Evolutionary conservation across 2,888 invertebrate genomes (phyloP), one percentile per base, ranked within the genome.

Genomic region (Drosophila sordidapex): DNA sequence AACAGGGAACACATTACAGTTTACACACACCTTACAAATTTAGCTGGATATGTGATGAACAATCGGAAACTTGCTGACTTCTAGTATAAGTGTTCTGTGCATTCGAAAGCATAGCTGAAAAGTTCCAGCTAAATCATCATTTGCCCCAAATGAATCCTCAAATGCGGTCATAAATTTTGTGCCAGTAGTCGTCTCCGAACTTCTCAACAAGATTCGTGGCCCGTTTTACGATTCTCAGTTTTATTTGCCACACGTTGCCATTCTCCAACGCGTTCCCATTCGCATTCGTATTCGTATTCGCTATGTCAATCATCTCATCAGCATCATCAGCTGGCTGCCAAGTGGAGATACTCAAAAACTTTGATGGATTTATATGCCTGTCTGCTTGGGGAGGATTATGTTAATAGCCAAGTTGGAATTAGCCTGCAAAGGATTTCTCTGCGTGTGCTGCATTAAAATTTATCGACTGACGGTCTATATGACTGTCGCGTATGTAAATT

Each of bases 361-460:
- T 81, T 81, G 80, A 82, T 81, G 82, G 76, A 82, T 81, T 82
- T 69, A 67, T 67, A 68, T 71, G 61, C 54, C 57, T 48, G 58
- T 46, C 51, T 33, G 38, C 51, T 38, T 31, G 68, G 76, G 66
- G 38, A 57, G 64, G 79, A 79, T 79, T 81, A 81, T 82, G 82
- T 79, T 81, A 81, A 81, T 81, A 74, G 80, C 64, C 80, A 67
- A 67, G 68, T 52, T 62, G 74, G 67, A 81, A 81, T 81, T 81
- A 81, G 82, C 74, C 74, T 67, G 70, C 72, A 75, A 81, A 79
- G 64, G 75, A 78, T 71, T 75, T 66, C 51, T 48, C 70, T 69
- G 69, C 81, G 81, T 79, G 81, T 66, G 70, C 63, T 74, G 82
- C 81, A 81, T 81, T 81, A 82, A 82, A 81, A 81, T 81, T 82